Percentiles rank a stretch among this genome's conserved stretches.
These are phyloP conservation scores for Scolopax mira DNA, from an alignment of 2,113 vertebrate species.

Conservation along the genomic window DNA sequence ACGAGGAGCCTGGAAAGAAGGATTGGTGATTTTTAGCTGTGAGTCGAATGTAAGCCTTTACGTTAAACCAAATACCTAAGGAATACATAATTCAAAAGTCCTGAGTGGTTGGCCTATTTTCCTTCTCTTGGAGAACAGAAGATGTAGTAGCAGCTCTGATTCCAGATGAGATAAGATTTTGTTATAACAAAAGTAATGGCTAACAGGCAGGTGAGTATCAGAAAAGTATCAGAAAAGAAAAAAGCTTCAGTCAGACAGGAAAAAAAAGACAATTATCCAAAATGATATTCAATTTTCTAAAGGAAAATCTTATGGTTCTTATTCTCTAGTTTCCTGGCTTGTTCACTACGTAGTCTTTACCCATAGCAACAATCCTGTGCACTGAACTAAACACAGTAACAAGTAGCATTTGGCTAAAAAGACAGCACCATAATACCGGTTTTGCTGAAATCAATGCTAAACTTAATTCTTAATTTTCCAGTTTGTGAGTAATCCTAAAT, in stretches of 20 bases:
- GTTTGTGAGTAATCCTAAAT: not conserved
- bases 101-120: slow-evolving; percentile 38
- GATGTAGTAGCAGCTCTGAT: slow-evolving; percentile 29
- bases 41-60: not conserved
- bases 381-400: not conserved
- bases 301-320: not conserved
- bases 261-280: not conserved
- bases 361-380: not conserved
- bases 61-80: not conserved
- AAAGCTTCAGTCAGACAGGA: not conserved
- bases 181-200: slow-evolving; percentile 7
- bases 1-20: not conserved
- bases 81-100: slow-evolving; percentile 50
- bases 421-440: not conserved
- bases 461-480: not conserved
- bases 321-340: not conserved
- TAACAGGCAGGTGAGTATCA: slow-evolving; percentile 16
- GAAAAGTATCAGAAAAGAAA: not conserved
- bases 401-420: not conserved
- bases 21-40: not conserved
- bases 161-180: slow-evolving; percentile 35
- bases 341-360: not conserved
- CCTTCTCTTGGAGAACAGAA: not conserved
- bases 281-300: slow-evolving; percentile 8
- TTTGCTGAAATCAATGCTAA: not conserved